Base-by-base conservation (phyloP, 2,113 vertebrate genomes). In the Petrocephalus zakoni region DNA sequence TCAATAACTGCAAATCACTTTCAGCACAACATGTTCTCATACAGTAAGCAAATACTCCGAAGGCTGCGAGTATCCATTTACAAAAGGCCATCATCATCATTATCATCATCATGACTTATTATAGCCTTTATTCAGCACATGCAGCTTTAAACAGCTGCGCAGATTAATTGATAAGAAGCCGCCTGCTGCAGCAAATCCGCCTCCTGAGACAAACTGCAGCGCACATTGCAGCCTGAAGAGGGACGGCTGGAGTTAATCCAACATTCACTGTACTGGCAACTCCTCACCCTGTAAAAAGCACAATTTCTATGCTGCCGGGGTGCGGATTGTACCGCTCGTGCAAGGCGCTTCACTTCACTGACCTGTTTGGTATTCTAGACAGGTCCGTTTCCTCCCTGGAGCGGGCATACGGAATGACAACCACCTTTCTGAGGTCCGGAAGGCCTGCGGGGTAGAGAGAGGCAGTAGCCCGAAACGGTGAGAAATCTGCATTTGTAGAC, bases 351-450 rank as follows among this genome's bases (percentile, higher is more conserved):
- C 37, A 6, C 22, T 4, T 25, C 22, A 22, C 89, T 88, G 85
- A 97, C 97, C 98, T 97, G 92, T 97, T 96, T 8, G 97, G 96
- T 88, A 99, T 97, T 93, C 94, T 97, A 72, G 97, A 97, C 90
- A 99, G 93, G 93, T 99, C 97, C 0, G 96, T 96, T 13, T 95
- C 94, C 2, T 97, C 95, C 93, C 93, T 96, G n/a, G 96, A 92
- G 0, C 92, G 91, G 0, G 96, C 92, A 0, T 99, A 99, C 0
- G 98, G 98, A 87, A 99, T 97, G 82, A 99, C 93, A 78, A 99
- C 97, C 25, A 98, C 97, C 90, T 96, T 98, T 90, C 95, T 93
- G 83, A 99, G 87, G 91, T 99, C 98, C 0, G 98, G 97, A 4
- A 99, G 95, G 8, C 97, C 98, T 99, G 89, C 25, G 21, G 55